A percentile compares a stretch with the other conserved stretches of the same genome.
phyloP scores from a whole-genome alignment of 2,113 vertebrate species.

The Lampris incognitus region DNA sequence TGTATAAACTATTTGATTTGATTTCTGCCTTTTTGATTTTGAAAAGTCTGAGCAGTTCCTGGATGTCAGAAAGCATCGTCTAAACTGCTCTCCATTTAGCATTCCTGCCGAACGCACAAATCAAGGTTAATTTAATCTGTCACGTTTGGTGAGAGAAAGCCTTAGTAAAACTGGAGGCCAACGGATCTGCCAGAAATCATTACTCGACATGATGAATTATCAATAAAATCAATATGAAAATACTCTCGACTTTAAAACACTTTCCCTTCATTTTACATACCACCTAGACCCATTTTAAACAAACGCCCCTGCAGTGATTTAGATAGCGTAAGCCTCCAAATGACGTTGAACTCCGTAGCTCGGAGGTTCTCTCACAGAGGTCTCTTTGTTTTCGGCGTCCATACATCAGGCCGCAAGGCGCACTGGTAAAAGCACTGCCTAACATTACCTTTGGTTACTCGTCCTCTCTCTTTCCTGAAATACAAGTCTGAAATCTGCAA shows the following conservation, averaged over 20 bases:
- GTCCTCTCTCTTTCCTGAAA: constrained; percentile 72
- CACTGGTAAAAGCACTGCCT: constrained; percentile 77
- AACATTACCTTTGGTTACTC: constrained; percentile 82
- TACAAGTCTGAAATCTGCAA: constrained; percentile 76
- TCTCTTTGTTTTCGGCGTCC: constrained; percentile 71
- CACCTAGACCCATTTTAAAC: constrained; percentile 64
- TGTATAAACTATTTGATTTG: constrained; percentile 15
- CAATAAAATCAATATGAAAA: constrained; percentile 68
- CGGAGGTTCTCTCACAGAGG: constrained; percentile 68
- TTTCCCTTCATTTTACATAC: constrained; percentile 57
- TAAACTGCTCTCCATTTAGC: constrained; percentile 15
- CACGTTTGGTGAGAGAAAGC: constrained; percentile 58
- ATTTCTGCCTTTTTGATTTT: constrained; percentile 25
- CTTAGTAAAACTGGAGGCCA: constrained; percentile 22
- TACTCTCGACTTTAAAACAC: constrained; percentile 53
- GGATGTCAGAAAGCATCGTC: constrained; percentile 38
- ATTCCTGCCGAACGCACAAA: constrained; percentile 32
- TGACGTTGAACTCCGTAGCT: constrained; percentile 68
- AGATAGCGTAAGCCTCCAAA: constrained; percentile 69
- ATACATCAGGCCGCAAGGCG: constrained; percentile 76
- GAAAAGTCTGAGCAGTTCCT: constrained; percentile 22
- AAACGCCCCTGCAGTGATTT: constrained; percentile 68
- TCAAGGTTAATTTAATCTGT: constrained; percentile 63
- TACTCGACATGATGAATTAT: constrained; percentile 61
- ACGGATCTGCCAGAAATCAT: constrained; percentile 61